Conservation (phyloP, 2,888 invertebrate species). For the Galerucella nymphaeae region DNA sequence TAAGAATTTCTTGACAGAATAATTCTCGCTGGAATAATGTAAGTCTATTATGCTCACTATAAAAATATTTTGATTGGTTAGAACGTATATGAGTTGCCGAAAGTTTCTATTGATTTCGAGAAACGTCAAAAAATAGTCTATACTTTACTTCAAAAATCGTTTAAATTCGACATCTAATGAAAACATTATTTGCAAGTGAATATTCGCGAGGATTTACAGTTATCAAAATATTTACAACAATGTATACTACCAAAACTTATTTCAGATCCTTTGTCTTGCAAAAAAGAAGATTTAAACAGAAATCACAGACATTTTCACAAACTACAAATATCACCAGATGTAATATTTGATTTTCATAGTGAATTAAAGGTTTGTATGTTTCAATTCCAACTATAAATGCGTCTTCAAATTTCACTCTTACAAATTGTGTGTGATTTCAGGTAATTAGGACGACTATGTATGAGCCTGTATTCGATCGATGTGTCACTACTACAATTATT, state of each 20-base stretch:
- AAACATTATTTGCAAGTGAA: too few relatives aligned
- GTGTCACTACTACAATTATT: conserved; percentile 55
- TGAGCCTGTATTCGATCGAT: conserved; percentile 60
- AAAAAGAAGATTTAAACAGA: conserved; percentile 8
- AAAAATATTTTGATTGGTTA: too few relatives aligned
- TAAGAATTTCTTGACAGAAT: too few relatives aligned
- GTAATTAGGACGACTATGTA: conserved; percentile 59
- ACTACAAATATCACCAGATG: conserved; percentile 31
- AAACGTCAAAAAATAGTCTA: too few relatives aligned
- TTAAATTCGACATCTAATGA: too few relatives aligned
- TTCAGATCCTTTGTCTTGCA: neutral
- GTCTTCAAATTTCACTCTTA: neutral
- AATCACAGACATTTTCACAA: conserved; percentile 35
- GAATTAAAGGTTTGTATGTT: conserved; percentile 36
- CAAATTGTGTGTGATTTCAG: conserved; percentile 45
- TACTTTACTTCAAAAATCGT: too few relatives aligned
- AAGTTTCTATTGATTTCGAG: too few relatives aligned
- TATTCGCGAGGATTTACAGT: too few relatives aligned
- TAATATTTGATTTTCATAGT: conserved; percentile 32
- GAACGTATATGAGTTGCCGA: too few relatives aligned
- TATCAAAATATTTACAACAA: neutral
- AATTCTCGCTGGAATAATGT: too few relatives aligned
- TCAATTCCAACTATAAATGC: neutral
- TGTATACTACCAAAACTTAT: neutral
- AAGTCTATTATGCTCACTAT: too few relatives aligned